Base-by-base conservation (phyloP, 2,113 vertebrate genomes). In the Lota lota region DNA sequence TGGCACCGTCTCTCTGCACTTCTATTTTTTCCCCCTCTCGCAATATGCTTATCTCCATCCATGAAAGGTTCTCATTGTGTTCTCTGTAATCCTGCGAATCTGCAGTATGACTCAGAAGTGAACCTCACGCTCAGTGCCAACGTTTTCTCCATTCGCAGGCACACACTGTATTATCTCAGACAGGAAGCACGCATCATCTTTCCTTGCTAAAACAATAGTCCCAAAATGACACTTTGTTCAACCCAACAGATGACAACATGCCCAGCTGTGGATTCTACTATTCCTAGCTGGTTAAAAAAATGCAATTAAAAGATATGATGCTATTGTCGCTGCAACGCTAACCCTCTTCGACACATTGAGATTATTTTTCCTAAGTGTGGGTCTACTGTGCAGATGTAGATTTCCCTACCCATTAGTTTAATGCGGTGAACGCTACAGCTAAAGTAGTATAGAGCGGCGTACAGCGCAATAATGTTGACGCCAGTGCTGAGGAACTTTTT, bases 21-120 rank as follows among this genome's bases (percentile, higher is more conserved):
- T 86, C 81, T 84, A 84, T 56, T 53, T 53, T 53, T 5, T 53
- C 51, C n/a, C n/a, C n/a, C 53, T 16, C 83, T 82, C 85, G 86
- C 85, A 89, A 88, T 88, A 88, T 87, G 85, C 84, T 88, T 85
- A 87, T 89, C 88, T 88, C 64, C 67, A 73, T 77, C 81, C 77
- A 79, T 87, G 83, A 91, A 91, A 88, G 82, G 84, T 79, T 83
- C 65, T 79, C 75, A 89, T 91, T 90, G 86, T 90, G 88, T 84
- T 57, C 67, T 64, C 2, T 20, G 79, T 89, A 91, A 90, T 92
- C 88, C 85, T 72, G 60, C 73, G 86, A 89, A 90, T 91, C 88
- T 87, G 83, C 86, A 81, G 82, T 78, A 77, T 85, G 87, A 88
- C 84, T 89, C 69, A 85, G 86, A 89, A 87, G 84, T 88, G 79